A percentile compares a stretch with the other conserved stretches of the same genome.
Conservation (phyloP, 1,140 invertebrate genomes). For the Brachionus calyciflorus region DNA sequence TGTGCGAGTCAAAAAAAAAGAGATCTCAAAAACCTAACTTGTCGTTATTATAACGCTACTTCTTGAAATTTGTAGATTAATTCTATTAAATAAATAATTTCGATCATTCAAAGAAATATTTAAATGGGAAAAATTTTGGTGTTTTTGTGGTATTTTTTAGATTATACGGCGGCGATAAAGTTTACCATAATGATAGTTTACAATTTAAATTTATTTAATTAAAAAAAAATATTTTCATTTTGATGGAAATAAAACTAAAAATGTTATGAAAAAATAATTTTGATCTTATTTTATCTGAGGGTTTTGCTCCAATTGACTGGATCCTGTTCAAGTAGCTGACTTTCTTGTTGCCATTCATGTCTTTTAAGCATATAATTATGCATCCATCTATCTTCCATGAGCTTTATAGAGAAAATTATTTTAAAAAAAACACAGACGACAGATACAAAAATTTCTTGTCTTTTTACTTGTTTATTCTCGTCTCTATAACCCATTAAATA, state of each 20-base stretch:
- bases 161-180: no score
- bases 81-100: no score
- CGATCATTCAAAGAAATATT: no score
- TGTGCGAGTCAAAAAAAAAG: no score
- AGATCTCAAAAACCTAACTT: no score
- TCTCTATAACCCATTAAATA: slow-evolving; percentile 15
- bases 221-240: neutral
- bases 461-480: slow-evolving; percentile 15
- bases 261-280: neutral
- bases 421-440: no score
- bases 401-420: slow-evolving; percentile 3
- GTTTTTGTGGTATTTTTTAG: no score
- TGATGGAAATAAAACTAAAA: neutral
- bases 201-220: neutral
- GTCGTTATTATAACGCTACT: no score
- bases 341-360: slow-evolving; percentile 46
- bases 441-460: neutral
- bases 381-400: slow-evolving; percentile 46
- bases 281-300: neutral
- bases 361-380: slow-evolving; percentile 14
- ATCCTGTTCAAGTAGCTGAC: slow-evolving; percentile 32
- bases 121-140: no score
- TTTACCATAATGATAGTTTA: no score
- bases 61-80: no score
- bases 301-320: slow-evolving; percentile 47